Percentiles rank a stretch among this genome's conserved stretches.
These are phyloP conservation scores for Drosophila parthenogenetica DNA, from an alignment of 2,888 invertebrate species.

Conservation along the genomic window DNA sequence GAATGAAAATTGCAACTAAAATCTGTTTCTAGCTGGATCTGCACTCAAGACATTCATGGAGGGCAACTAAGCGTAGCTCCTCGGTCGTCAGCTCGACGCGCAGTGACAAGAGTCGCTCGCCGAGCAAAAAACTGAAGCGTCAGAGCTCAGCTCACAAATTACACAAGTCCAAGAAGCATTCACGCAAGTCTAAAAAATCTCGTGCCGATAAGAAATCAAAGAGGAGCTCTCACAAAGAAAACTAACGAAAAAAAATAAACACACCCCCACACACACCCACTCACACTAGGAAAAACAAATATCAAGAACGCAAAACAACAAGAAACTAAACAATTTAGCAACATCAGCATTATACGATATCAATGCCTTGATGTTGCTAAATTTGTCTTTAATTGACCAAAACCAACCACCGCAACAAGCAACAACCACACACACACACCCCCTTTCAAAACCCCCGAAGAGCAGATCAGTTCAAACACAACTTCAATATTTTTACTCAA, in stretches of 20 bases:
- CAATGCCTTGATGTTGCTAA: slow-evolving; percentile 29
- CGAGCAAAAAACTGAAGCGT: slow-evolving; percentile 65
- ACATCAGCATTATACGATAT: background rate
- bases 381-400: background rate
- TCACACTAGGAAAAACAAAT: too few relatives aligned
- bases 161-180: slow-evolving; percentile 73
- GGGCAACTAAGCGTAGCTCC: slow-evolving; percentile 75
- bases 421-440: background rate
- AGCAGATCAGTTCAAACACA: slow-evolving; percentile 34
- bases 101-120: slow-evolving; percentile 58
- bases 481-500: slow-evolving; percentile 2
- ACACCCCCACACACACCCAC: too few relatives aligned
- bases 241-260: background rate
- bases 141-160: slow-evolving; percentile 52
- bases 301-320: background rate
- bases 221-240: slow-evolving; percentile 34
- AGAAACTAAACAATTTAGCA: slow-evolving; percentile 10
- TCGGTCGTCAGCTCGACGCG: slow-evolving; percentile 46
- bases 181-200: slow-evolving; percentile 63
- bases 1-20: slow-evolving; percentile 48
- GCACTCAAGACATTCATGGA: slow-evolving; percentile 72
- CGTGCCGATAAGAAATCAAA: slow-evolving; percentile 56
- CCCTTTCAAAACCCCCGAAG: background rate
- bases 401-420: too few relatives aligned
- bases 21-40: slow-evolving; percentile 78